phyloP scores from a whole-genome alignment of 2,888 invertebrate genomes.

The Icerya purchasi region DNA sequence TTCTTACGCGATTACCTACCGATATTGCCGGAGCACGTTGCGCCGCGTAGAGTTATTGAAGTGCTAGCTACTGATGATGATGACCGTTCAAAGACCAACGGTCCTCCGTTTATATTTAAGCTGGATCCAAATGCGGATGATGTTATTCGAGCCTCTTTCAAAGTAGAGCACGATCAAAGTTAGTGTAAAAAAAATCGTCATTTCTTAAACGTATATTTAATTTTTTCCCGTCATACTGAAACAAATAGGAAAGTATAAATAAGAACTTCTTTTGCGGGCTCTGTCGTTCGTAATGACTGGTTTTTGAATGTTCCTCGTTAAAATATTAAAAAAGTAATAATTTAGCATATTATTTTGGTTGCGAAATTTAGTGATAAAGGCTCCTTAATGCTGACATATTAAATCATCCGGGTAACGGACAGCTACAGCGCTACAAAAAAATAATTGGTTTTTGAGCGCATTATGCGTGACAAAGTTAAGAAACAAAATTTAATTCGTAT shows the following conservation, averaged over 20 bases:
- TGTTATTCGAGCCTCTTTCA: conserved; percentile 79
- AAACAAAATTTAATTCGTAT: no score
- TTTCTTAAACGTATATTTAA: background rate
- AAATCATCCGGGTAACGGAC: no score
- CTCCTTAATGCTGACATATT: no score
- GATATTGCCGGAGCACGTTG: conserved; percentile 78
- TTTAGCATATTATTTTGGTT: no score
- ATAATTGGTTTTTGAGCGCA: no score
- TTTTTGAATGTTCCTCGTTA: no score
- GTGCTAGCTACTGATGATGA: conserved; percentile 84
- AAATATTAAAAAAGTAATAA: no score
- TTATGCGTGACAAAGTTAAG: no score
- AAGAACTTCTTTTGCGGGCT: no score
- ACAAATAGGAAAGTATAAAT: background rate
- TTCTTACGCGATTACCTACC: conserved; percentile 82
- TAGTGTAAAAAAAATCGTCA: conserved; percentile 24
- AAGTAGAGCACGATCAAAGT: conserved; percentile 91
- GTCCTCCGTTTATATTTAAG: conserved; percentile 87
- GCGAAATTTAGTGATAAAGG: no score
- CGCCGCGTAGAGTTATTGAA: conserved; percentile 77
- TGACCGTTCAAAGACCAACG: conserved; percentile 80
- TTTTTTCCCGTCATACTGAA: background rate
- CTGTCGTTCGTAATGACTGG: no score
- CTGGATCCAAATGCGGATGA: conserved; percentile 86
- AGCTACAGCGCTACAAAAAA: no score